Base-by-base conservation (phyloP, 37 sponge, comb jelly and placozoan species). In the Petrosia ficiformis region DNA sequence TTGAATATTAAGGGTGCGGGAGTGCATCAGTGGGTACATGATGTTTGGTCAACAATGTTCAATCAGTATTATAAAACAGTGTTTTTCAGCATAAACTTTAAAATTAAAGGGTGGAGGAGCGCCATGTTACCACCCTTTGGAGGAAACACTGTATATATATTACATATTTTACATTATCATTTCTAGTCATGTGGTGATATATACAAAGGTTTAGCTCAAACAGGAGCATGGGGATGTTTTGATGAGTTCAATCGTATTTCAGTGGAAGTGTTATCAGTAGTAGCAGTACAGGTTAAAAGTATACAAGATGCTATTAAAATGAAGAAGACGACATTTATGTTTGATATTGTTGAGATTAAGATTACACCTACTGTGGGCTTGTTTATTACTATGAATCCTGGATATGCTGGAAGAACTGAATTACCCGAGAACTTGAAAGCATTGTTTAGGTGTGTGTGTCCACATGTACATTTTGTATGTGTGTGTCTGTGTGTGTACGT, bases 371-470 rank as follows among this genome's bases (percentile, higher is more conserved):
- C 95, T 21, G 99, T 97, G 16, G 99, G 99, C 0, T 82, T 97
- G 38, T 97, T 97, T 79, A 97, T 97, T 71, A 97, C 99, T 29
- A 97, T 97, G 99, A 97, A 97, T 70, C 99, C 99, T 39, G 99
- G 99, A 61, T 97, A 97, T 81, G 99, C 99, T 39, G 99, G 99
- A 14, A 65, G 99, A 4, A 97, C 99, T 37, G 99, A 97, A 70
- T 80, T 97, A 52, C 99, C 99, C 22, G 99, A 97, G 72, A 97
- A 97, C 65, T 86, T 97, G 61, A 97, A 97, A 71, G 90, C 99
- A 64, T 84, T 97, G 19, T 97, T 97, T 71, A 89, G 94, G 94
- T 94, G 58, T 21, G 61, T 56, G 48, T 22, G 26, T 61, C 5
- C 14, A 48, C 54, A 48, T 48, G 54, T 48, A n/a, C n/a, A 61